Percentiles rank a stretch among this genome's conserved stretches.
Evolutionary conservation across 1,140 invertebrate genomes (phyloP).

Genomic region (Conus betulinus): DNA sequence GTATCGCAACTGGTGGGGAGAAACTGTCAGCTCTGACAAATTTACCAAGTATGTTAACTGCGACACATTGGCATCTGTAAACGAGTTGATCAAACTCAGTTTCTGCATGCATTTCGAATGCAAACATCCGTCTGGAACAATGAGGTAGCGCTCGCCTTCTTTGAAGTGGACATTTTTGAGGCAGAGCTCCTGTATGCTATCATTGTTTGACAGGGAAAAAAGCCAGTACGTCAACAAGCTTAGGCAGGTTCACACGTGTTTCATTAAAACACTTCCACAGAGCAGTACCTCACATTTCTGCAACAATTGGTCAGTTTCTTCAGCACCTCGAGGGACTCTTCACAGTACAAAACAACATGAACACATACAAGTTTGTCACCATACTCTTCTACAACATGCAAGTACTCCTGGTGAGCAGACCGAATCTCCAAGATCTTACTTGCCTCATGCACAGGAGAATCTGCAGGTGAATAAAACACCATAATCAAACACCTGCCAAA

Average conservation of each 20-base stretch:
- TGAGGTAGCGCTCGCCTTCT: not conserved
- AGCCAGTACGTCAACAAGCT: not conserved
- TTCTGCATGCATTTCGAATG: not conserved
- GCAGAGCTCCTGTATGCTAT: not conserved
- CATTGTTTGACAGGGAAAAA: not conserved
- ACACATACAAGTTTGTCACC: not conserved
- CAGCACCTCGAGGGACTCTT: not conserved
- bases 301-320: not conserved
- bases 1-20: not conserved
- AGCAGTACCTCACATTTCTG: not conserved
- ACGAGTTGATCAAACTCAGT: conserved; percentile 30
- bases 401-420: not conserved
- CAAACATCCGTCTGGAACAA: not conserved
- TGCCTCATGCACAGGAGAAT: not conserved
- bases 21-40: conserved; percentile 6
- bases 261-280: not conserved
- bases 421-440: not conserved
- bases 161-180: not conserved
- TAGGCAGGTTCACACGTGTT: too few relatives aligned
- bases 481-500: conserved; percentile 5
- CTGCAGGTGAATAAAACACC: not conserved
- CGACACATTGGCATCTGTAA: not conserved
- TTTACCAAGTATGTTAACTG: conserved; percentile 23
- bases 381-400: not conserved
- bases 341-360: not conserved